Percentiles rank a stretch among this genome's conserved stretches.
These are phyloP conservation scores for Podiceps cristatus DNA, from an alignment of 2,113 vertebrate species.

Conservation along the genomic window DNA sequence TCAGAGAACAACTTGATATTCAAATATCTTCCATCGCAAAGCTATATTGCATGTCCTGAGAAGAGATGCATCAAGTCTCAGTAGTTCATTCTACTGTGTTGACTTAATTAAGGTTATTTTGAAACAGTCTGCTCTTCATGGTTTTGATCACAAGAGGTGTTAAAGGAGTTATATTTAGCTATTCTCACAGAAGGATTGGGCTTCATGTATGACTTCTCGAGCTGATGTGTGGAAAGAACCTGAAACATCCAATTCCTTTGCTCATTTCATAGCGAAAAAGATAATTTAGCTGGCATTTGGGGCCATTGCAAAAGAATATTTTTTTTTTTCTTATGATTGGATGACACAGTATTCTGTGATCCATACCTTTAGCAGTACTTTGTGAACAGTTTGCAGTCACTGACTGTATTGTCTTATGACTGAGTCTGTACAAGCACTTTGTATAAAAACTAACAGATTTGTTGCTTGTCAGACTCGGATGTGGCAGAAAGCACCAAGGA, in stretches of 20 bases:
- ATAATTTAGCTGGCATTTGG: background rate
- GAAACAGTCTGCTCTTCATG: background rate
- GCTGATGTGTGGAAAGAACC: background rate
- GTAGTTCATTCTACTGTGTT: background rate
- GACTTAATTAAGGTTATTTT: background rate
- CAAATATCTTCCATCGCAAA: background rate
- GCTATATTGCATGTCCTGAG: background rate
- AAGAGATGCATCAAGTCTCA: background rate
- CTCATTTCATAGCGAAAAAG: background rate
- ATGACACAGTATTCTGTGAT: background rate
- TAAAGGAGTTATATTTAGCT: constrained; percentile 14
- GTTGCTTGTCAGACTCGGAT: background rate
- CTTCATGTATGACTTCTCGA: background rate
- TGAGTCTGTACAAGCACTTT: background rate
- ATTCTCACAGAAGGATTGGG: background rate
- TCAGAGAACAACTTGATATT: background rate
- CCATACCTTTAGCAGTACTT: background rate
- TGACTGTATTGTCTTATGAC: background rate
- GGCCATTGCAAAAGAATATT: background rate
- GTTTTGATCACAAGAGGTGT: constrained; percentile 9
- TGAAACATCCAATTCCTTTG: background rate
- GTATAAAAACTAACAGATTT: background rate
- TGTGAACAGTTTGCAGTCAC: background rate
- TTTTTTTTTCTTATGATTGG: background rate
- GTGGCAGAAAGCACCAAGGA: background rate